Evolutionary conservation across 1,140 invertebrate genomes (phyloP), one percentile per base, ranked within the genome.

Genomic region (Drosophila littoralis): DNA sequence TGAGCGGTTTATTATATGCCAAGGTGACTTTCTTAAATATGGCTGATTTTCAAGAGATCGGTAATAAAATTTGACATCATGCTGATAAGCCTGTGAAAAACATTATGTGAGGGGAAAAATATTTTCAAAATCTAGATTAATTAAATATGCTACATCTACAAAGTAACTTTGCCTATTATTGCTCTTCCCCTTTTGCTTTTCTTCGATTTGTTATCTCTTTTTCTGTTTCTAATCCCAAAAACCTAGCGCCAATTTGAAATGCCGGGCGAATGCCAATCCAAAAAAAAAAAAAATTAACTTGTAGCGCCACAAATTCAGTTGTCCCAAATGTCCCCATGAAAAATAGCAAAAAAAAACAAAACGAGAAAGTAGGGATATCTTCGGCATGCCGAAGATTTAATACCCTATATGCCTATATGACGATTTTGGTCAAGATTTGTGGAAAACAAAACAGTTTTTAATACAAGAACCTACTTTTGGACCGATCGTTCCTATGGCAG

Each of bases 221-320:
- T 22, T 2, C 3, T 13, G 15, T 40, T 9, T 38, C 28, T 28
- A 45, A 9, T 48, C 32, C 10, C 36, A 35, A 64, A 42, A 54
- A 35, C 33, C 32, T 59, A 45, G 46, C 55, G 63, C 51, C 63
- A 64, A 52, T 42, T 55, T 46, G 6, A 28, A 35, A 46, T 15
- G n/a, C 36, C 52, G 13, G 45, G 64, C 68, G 50, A 71, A 75
- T 67, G 75, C 75, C 60, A 9, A 79, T 48, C n/a, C 22, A 43
- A 43, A 65, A 32, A 63, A 33, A 59, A 54, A 54, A 64, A 40
- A 57, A 65, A 69, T 69, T 8, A 50, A 74, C 43, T 9, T 43
- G 28, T 40, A 59, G 72, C 72, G 54, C 63, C 75, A 79, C 83
- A 83, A 83, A 83, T 79, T 83, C 54, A 68, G 59, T 72, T 83